Base-by-base conservation (phyloP, 2,797 vertebrate species). In the Liasis olivaceus region DNA sequence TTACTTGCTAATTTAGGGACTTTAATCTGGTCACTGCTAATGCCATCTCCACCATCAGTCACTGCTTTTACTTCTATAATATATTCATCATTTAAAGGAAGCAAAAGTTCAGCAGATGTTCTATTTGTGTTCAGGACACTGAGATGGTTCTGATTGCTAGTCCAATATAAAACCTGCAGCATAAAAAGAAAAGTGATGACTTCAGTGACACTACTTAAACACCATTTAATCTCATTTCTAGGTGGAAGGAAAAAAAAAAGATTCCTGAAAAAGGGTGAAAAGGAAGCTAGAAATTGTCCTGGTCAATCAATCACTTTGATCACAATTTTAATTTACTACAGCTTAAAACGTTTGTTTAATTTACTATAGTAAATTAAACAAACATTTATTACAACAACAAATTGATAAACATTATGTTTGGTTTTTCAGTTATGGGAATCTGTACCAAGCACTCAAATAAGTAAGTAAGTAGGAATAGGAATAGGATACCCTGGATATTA, bases 1-100 rank as follows among this genome's bases (percentile, higher is more conserved):
- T 96, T 98, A 99, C 99, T 98, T 9, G 97, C 97, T 92, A 98
- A 97, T 93, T 98, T 98, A 94, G 99, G 99, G 90, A 99, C 99
- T 97, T 99, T 98, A 97, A 99, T 98, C 95, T 98, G 98, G 89
- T 99, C 98, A 0, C 99, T 99, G 95, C 98, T 98, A 64, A 97
- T 97, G 5, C 99, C 99, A 54, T 99, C 98, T 0, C 99, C 99
- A 0, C 99, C 99, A 9, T 98, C 98, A 0, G 98, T 99, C 58
- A 98, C 95, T 51, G 98, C 98, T 95, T 98, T 98, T 86, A 99
- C 98, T 97, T 99, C 98, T 91, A 99, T 98, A 6, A 98, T 95
- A 96, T 99, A 99, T 95, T 99, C 99, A 90, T 99, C 98, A 0
- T 97, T 97, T 20, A 97, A 81, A 1, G 98, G 98, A 42, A 99